These are phyloP conservation scores for Camponotus pennsylvanicus DNA, from an alignment of 1,140 invertebrate species.

Conservation along the genomic window DNA sequence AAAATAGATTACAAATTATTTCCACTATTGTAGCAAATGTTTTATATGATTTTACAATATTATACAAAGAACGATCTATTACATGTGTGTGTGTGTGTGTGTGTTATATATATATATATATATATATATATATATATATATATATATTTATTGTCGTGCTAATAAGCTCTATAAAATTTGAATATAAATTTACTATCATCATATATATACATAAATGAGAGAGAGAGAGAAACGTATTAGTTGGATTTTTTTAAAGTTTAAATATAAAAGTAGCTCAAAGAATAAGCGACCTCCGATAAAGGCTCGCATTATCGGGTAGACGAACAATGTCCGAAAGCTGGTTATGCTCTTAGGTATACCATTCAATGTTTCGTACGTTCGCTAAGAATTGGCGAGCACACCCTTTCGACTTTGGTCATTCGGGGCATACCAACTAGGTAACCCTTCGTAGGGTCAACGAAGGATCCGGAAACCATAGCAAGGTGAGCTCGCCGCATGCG, in stretches of 20 bases:
- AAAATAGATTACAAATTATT: neutral
- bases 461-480: conserved; percentile 65
- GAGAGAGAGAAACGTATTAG: too few relatives aligned
- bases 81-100: too few relatives aligned
- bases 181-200: too few relatives aligned
- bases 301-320: conserved; percentile 3
- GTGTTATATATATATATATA: too few relatives aligned
- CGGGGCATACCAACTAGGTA: conserved; percentile 52
- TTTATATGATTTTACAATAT: neutral
- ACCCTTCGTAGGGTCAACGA: conserved; percentile 57
- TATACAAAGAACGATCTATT: neutral
- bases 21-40: neutral
- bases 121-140: neutral
- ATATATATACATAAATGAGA: neutral
- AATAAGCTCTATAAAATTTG: neutral
- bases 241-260: neutral
- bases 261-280: neutral
- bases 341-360: conserved; percentile 28
- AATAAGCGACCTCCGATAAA: conserved; percentile 27
- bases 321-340: conserved; percentile 18
- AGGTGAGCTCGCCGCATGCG: conserved; percentile 63
- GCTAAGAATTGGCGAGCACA: conserved; percentile 44
- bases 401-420: conserved; percentile 42
- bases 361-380: conserved; percentile 51
- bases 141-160: neutral